A percentile compares a stretch with the other conserved stretches of the same genome.
Conservation (phyloP, 1,140 invertebrate species). For the Cydia splendana region DNA sequence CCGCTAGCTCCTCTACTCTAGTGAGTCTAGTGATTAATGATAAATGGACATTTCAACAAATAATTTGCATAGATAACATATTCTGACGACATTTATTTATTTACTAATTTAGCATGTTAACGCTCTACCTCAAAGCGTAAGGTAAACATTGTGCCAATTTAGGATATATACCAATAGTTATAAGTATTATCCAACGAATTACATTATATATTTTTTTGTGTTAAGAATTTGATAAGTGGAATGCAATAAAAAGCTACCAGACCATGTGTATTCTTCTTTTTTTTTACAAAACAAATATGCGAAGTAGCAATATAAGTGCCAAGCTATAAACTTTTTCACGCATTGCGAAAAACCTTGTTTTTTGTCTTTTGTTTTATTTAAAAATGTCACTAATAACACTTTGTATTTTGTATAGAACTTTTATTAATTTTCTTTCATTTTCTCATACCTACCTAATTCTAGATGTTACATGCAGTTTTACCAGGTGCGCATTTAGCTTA, state of each 20-base stretch:
- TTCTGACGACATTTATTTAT: conserved; percentile 3
- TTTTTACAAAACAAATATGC: background rate
- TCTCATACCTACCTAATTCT: no score
- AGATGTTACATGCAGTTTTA: no score
- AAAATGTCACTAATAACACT: no score
- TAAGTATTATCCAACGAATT: conserved; percentile 56
- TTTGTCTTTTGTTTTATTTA: no score
- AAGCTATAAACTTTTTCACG: no score
- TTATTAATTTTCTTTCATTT: no score
- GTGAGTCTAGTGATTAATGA: conserved; percentile 5
- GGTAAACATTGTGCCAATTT: conserved; percentile 56
- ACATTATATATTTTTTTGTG: conserved; percentile 41
- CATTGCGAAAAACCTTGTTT: no score
- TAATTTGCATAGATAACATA: conserved; percentile 33
- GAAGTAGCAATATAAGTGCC: no score
- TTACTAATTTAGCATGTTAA: conserved; percentile 33
- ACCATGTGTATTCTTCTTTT: background rate
- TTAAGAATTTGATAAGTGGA: conserved; percentile 15
- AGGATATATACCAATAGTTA: conserved; percentile 40
- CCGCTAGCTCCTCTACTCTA: conserved; percentile 21
- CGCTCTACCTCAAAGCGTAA: conserved; percentile 52
- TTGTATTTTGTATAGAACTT: no score
- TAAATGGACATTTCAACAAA: conserved; percentile 31
- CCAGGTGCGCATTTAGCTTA: no score
- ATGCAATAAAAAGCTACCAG: background rate